These are phyloP conservation scores for Monochamus alternatus DNA, from an alignment of 2,888 invertebrate genomes.

Conservation along the genomic window DNA sequence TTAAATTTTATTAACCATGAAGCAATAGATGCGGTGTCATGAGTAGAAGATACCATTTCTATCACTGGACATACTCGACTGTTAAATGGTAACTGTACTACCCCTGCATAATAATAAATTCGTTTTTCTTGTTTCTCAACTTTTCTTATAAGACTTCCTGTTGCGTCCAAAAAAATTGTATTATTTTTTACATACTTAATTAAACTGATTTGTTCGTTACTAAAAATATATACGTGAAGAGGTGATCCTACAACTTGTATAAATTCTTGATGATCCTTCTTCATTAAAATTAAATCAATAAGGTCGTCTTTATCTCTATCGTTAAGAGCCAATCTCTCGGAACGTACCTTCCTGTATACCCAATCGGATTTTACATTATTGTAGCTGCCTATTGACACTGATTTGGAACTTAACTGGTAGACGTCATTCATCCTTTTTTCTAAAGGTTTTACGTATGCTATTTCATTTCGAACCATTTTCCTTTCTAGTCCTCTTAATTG, in stretches of 20 bases:
- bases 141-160: constrained; percentile 12
- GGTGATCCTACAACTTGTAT: neutral
- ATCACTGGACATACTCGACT: constrained; percentile 7
- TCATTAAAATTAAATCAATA: constrained; percentile 3
- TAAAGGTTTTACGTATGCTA: neutral
- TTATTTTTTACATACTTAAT: neutral
- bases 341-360: neutral
- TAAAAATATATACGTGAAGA: neutral
- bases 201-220: neutral
- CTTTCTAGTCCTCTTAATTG: constrained; percentile 9
- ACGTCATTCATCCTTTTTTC: neutral
- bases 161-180: constrained; percentile 3
- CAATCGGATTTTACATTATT: constrained; percentile 1
- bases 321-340: neutral
- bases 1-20: constrained; percentile 9
- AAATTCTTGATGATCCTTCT: constrained; percentile 1
- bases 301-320: constrained; percentile 9
- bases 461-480: neutral
- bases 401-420: neutral
- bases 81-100: neutral
- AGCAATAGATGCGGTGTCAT: neutral
- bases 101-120: constrained; percentile 22
- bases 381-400: neutral
- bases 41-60: constrained; percentile 8
- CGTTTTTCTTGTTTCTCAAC: neutral